Evolutionary conservation across 2,888 invertebrate species (phyloP).

Genomic region (Drosophila suboccidentalis): DNA sequence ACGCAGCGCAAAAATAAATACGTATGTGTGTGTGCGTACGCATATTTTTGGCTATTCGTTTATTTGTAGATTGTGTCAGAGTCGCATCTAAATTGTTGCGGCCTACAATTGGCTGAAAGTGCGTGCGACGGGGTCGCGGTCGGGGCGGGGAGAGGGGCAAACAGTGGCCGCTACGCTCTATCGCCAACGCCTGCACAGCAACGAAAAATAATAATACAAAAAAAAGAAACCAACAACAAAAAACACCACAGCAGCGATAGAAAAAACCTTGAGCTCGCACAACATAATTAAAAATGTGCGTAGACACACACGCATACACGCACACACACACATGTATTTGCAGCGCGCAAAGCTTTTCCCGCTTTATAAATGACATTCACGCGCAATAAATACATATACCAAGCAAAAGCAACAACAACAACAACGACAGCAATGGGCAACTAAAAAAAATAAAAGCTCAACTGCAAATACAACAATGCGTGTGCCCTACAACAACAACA

Average conservation of each 20-base stretch:
- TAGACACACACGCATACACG: constrained; percentile 60
- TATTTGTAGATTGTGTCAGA: constrained; percentile 64
- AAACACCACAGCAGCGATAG: constrained; percentile 46
- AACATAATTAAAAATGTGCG: constrained; percentile 83
- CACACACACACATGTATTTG: constrained; percentile 42
- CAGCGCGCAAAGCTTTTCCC: constrained; percentile 71
- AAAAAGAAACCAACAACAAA: background rate
- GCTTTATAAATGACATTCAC: constrained; percentile 78
- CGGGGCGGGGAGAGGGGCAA: constrained; percentile 5
- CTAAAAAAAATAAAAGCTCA: constrained; percentile 59
- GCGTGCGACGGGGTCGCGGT: constrained; percentile 18
- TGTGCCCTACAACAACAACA: constrained; percentile 45
- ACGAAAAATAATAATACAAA: constrained; percentile 50
- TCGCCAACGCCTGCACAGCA: constrained; percentile 75
- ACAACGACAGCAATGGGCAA: constrained; percentile 14
- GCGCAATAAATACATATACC: constrained; percentile 67
- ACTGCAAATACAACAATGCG: constrained; percentile 75
- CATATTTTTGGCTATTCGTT: constrained; percentile 28
- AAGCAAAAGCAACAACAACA: constrained; percentile 20
- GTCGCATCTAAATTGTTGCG: constrained; percentile 66
- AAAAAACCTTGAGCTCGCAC: constrained; percentile 81
- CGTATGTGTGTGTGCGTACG: constrained; percentile 10
- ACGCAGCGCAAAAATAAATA: constrained; percentile 51
- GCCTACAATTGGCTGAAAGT: constrained; percentile 78
- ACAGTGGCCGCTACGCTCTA: constrained; percentile 49